A percentile compares a stretch with the other conserved stretches of the same genome.
These are phyloP conservation scores for Phyllostomus discolor DNA, from an alignment of 2,113 vertebrate species.

Conservation along the genomic window DNA sequence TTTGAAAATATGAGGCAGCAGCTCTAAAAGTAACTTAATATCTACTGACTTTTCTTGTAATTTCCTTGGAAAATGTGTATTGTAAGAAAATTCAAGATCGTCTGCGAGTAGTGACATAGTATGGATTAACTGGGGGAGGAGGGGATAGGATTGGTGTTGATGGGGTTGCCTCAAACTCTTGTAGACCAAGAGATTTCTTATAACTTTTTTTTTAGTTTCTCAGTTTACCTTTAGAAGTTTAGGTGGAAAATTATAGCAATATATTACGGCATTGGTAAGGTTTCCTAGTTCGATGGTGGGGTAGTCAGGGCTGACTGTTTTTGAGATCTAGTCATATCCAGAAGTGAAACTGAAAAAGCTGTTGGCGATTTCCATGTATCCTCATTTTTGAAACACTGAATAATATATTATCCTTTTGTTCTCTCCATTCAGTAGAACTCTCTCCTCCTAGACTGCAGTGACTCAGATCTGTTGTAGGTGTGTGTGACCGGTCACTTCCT, in stretches of 20 bases:
- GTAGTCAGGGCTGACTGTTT: background rate
- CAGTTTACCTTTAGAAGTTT: background rate
- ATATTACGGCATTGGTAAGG: background rate
- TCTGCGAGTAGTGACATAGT: background rate
- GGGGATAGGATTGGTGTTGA: background rate
- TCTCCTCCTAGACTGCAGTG: background rate
- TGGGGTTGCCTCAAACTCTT: background rate
- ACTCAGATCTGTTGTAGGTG: background rate
- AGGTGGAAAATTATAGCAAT: background rate
- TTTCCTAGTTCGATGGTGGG: background rate
- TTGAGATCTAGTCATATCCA: background rate
- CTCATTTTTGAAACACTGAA: background rate
- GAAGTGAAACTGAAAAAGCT: constrained; percentile 16
- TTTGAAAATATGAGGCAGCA: background rate
- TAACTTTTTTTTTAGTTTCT: background rate
- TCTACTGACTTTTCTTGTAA: background rate
- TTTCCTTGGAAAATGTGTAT: background rate
- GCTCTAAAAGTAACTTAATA: background rate
- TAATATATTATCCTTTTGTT: background rate
- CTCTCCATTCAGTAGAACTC: background rate
- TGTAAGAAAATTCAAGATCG: background rate
- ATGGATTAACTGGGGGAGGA: background rate
- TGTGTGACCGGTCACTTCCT: background rate
- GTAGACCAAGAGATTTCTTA: background rate
- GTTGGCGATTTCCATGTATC: background rate